A percentile compares a stretch with the other conserved stretches of the same genome.
Evolutionary conservation across 1,140 invertebrate genomes (phyloP).

Genomic region (Polypedilum vanderplanki): DNA sequence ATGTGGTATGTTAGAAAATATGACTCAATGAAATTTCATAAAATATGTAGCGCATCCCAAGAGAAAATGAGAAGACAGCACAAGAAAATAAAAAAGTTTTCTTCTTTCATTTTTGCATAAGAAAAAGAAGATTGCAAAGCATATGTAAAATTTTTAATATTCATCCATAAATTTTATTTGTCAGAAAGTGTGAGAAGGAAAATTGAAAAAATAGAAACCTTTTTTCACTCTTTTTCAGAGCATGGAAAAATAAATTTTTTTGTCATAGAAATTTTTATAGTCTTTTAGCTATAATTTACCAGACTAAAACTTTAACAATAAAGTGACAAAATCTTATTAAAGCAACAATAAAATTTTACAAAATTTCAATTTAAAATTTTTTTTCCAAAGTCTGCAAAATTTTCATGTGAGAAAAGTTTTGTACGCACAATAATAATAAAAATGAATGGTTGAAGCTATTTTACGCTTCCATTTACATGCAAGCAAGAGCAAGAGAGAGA

Average conservation of each 20-base stretch:
- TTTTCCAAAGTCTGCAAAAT: neutral
- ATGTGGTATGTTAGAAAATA: neutral
- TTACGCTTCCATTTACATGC: slow-evolving; percentile 11
- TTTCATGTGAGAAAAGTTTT: neutral
- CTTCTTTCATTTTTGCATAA: neutral
- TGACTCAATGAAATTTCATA: slow-evolving; percentile 6
- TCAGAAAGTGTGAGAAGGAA: slow-evolving; percentile 5
- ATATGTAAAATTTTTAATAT: slow-evolving; percentile 7
- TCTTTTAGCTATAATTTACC: no score
- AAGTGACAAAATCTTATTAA: no score
- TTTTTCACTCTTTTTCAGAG: neutral
- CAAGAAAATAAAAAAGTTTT: slow-evolving; percentile 6
- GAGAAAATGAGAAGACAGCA: neutral
- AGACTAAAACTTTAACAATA: no score
- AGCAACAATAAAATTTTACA: no score
- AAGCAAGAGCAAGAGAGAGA: neutral
- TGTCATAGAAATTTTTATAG: no score
- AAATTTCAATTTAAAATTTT: no score
- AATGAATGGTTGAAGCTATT: slow-evolving; percentile 18
- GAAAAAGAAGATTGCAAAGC: slow-evolving; percentile 22
- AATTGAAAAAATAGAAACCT: slow-evolving; percentile 28
- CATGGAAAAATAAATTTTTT: no score
- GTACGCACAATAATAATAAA: slow-evolving; percentile 14
- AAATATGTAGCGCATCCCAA: neutral
- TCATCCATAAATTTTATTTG: slow-evolving; percentile 28